These are phyloP conservation scores for Hyperopisus bebe DNA, from an alignment of 2,113 vertebrate genomes.

Conservation along the genomic window DNA sequence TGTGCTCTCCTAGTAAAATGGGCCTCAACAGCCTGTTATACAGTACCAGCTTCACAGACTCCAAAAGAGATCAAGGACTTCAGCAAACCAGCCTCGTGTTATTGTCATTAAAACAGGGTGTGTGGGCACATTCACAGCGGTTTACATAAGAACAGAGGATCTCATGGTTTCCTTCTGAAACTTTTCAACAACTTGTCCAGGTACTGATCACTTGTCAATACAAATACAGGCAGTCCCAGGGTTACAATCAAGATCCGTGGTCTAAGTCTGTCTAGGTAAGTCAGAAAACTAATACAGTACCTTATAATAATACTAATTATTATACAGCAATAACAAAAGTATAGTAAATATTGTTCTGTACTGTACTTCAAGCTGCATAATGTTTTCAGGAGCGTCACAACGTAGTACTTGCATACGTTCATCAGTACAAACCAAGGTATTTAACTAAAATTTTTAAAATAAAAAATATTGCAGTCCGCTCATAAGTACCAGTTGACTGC, in stretches of 20 bases:
- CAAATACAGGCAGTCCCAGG: not conserved
- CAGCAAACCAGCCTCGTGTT: not conserved
- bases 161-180: not conserved
- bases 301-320: not conserved
- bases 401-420: not conserved
- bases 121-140: not conserved
- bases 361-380: not conserved
- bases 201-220: not conserved
- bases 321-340: not conserved
- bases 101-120: not conserved
- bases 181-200: not conserved
- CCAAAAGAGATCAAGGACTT: not conserved
- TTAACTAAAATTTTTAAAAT: not conserved
- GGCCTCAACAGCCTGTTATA: not conserved
- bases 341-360: not conserved
- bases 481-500: not conserved
- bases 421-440: not conserved
- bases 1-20: not conserved
- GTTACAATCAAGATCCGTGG: not conserved
- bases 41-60: not conserved
- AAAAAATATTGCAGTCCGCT: not conserved
- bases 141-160: not conserved
- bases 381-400: not conserved
- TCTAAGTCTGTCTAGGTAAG: not conserved
- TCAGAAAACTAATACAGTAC: not conserved